phyloP scores from a whole-genome alignment of 2,797 vertebrate genomes.

The Chrosomus eos region DNA sequence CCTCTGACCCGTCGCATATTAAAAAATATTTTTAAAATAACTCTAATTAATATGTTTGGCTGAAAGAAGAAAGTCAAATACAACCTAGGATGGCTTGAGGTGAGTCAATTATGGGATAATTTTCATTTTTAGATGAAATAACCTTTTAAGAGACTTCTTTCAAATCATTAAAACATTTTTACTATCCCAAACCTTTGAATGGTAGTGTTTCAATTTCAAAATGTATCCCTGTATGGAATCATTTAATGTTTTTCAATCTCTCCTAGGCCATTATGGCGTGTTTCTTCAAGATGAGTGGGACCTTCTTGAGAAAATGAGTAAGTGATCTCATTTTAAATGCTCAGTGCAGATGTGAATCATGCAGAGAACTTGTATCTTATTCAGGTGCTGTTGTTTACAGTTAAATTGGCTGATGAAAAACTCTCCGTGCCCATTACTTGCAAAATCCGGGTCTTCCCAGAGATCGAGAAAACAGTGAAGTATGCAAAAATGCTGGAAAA shows the following conservation, averaged over 20 bases:
- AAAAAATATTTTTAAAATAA: no score
- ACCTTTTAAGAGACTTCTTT: not conserved
- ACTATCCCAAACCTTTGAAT: not conserved
- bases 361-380: not conserved
- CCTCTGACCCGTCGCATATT: no score
- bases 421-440: constrained; percentile 95
- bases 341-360: not conserved
- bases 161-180: not conserved
- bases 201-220: not conserved
- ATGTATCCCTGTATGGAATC: not conserved
- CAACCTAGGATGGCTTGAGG: no score
- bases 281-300: constrained; percentile 97
- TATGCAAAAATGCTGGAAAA: constrained; percentile 96
- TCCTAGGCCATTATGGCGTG: constrained; percentile 91
- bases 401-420: constrained; percentile 89
- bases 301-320: constrained; percentile 93
- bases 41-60: no score
- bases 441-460: constrained; percentile 95
- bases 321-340: constrained; percentile 61
- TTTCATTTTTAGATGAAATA: no score
- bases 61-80: no score
- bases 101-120: no score
- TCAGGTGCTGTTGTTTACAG: constrained; percentile 68
- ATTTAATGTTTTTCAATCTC: not conserved
- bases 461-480: constrained; percentile 89